phyloP scores from a whole-genome alignment of 2,113 vertebrate species.

The Struthio camelus region DNA sequence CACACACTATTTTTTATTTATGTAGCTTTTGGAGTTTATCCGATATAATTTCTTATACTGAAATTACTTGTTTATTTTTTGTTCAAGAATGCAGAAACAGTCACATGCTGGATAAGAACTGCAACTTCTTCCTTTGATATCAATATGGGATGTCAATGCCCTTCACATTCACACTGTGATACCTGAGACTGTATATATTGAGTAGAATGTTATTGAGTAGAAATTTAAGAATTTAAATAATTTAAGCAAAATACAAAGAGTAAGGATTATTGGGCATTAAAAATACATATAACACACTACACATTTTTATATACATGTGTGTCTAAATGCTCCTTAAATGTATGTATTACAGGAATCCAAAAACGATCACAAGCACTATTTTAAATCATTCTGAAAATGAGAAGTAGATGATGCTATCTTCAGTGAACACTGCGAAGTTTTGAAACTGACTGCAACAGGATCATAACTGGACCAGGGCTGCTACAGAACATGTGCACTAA shows the following conservation, averaged over 20 bases:
- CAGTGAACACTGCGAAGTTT: neutral
- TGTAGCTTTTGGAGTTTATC: slow-evolving; percentile 34
- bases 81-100: neutral
- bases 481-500: neutral
- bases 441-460: neutral
- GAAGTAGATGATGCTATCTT: neutral
- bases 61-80: neutral
- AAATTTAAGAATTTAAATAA: neutral
- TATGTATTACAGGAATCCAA: neutral
- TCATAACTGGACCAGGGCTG: neutral
- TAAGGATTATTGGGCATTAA: neutral
- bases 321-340: neutral
- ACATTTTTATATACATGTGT: neutral
- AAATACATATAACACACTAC: neutral
- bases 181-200: neutral
- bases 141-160: neutral
- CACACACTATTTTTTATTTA: slow-evolving; percentile 28
- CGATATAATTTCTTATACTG: neutral
- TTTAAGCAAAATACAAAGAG: neutral
- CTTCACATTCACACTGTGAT: neutral
- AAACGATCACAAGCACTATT: neutral
- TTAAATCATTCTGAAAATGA: neutral
- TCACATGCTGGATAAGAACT: neutral
- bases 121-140: neutral
- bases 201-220: accelerated